Base-by-base conservation (phyloP, 2,113 vertebrate genomes). In the Equus przewalskii region DNA sequence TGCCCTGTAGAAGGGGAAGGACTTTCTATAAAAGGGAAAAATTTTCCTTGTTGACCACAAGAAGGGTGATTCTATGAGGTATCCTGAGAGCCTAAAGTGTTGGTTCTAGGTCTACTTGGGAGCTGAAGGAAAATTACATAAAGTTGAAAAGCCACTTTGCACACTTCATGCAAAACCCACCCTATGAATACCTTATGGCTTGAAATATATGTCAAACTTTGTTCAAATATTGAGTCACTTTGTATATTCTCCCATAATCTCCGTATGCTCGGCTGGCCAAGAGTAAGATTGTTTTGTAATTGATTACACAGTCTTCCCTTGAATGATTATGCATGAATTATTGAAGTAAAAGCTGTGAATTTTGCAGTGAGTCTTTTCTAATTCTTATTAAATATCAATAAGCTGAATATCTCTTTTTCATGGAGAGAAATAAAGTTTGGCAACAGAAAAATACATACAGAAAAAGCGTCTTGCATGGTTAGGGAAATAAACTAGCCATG, bases 351-450 rank as follows among this genome's bases (percentile, higher is more conserved):
- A 75, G 21, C 13, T 88, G 26, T 49, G 3, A 91, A 7, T 80
- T 84, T 85, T 33, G 9, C 14, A 72, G 16, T 81, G 12, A 70
- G 51, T 89, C 33, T 64, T 95, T 93, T 62, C 64, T 76, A 88
- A 60, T 69, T 64, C 12, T 83, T 93, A 70, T 91, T 89, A 85
- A 81, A 14, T 60, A 90, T 92, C 19, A 60, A 41, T 92, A 60
- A 72, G 8, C 12, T 89, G 54, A 67, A 30, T 64, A 46, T 65
- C 16, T 89, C 12, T 95, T 88, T 67, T 60, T 33, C 10, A 7
- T n/a, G 22, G 19, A 24, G 28, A 81, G 9, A 89, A 94, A 95
- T 58, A 72, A 22, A 72, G 13, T 21, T 79, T 81, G 18, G 26
- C 24, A 83, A n/a, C 51, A 94, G 12, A 84, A n/a, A 91, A 62